phyloP scores from a whole-genome alignment of 2,113 vertebrate genomes.

The Cynocephalus volans region DNA sequence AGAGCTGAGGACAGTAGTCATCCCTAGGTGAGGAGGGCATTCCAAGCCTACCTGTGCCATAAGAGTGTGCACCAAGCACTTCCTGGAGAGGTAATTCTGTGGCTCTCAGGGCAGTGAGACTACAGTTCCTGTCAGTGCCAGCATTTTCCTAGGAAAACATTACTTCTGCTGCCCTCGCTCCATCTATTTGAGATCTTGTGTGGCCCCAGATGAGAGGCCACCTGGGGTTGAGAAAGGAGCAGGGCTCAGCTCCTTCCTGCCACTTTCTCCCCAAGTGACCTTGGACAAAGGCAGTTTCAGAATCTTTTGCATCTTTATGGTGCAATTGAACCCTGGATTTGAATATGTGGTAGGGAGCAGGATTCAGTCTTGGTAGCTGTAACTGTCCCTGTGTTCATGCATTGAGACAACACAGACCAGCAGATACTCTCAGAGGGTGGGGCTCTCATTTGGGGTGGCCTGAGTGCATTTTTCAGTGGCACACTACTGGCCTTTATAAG shows the following conservation, averaged over 20 bases:
- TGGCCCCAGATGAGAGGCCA: not conserved
- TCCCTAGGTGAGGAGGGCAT: not conserved
- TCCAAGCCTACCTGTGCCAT: not conserved
- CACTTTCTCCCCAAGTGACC: not conserved
- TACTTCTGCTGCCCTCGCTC: not conserved
- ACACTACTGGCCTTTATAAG: not conserved
- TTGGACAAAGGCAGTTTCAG: not conserved
- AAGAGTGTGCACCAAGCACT: not conserved
- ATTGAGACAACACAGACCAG: not conserved
- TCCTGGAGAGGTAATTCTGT: not conserved
- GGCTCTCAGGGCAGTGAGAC: not conserved
- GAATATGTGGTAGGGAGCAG: not conserved
- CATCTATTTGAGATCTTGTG: not conserved
- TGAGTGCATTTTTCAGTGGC: not conserved
- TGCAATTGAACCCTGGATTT: not conserved
- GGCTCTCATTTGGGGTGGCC: not conserved
- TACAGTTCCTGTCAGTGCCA: not conserved
- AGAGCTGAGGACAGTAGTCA: not conserved
- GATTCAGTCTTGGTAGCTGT: not conserved
- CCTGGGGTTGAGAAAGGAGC: not conserved
- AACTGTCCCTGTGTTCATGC: not conserved
- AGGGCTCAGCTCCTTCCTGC: not conserved
- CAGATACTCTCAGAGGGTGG: not conserved
- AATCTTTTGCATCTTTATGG: constrained; percentile 35
- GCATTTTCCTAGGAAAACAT: not conserved